These are phyloP conservation scores for Apteryx owenii DNA, from an alignment of 2,113 vertebrate genomes.

Conservation along the genomic window DNA sequence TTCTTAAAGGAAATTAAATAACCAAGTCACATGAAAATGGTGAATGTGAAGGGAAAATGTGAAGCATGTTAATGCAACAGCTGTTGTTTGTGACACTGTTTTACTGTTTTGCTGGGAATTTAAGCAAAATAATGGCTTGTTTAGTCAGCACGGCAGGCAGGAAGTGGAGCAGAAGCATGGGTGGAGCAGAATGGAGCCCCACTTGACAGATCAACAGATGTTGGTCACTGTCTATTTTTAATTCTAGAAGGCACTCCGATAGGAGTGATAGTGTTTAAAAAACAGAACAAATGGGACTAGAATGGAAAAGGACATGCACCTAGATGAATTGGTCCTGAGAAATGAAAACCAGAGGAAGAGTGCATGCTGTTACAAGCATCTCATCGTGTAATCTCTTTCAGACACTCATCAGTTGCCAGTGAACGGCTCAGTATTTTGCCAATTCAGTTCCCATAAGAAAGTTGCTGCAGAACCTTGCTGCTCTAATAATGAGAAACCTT, in stretches of 20 bases:
- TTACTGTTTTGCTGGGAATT: slow-evolving; percentile 17
- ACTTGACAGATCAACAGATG: background rate
- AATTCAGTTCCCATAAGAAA: background rate
- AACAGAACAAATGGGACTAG: background rate
- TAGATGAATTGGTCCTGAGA: background rate
- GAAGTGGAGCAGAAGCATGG: background rate
- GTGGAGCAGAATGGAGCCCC: background rate
- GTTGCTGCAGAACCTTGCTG: background rate
- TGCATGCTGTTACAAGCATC: background rate
- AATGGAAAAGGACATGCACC: slow-evolving; percentile 12
- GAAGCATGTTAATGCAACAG: background rate
- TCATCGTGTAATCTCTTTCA: background rate
- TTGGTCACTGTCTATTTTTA: slow-evolving; percentile 2
- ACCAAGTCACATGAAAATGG: background rate
- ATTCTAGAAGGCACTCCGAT: background rate
- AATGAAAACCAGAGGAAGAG: background rate
- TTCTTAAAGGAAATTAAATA: slow-evolving; percentile 36
- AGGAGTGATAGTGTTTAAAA: background rate
- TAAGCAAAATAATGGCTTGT: background rate
- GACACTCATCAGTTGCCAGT: background rate
- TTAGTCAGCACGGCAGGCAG: background rate
- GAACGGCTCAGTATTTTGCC: background rate
- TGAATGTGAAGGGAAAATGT: background rate
- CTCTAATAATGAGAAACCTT: background rate
- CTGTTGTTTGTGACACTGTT: background rate